Conservation (phyloP, 64 coral and sea anemone species). For the Montipora sp. region DNA sequence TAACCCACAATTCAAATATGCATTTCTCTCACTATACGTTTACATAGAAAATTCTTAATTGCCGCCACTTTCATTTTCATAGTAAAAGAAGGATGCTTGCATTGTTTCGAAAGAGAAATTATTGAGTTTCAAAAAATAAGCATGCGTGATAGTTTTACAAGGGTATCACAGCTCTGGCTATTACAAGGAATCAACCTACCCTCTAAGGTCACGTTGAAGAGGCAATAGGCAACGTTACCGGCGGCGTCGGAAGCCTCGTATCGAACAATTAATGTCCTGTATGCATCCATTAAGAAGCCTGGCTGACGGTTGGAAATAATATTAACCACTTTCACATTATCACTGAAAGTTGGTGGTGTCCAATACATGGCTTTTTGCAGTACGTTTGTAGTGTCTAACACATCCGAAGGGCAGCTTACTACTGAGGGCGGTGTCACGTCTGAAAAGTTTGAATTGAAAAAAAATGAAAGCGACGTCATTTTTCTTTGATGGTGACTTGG, state of each 20-base stretch:
- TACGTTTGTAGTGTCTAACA: slow-evolving; percentile 8
- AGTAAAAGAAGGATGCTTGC: no score
- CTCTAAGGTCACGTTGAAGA: slow-evolving; percentile 75
- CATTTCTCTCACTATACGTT: no score
- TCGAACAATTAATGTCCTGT: slow-evolving; percentile 79
- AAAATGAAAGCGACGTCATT: not conserved
- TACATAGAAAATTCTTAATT: no score
- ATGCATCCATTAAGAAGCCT: slow-evolving; percentile 70
- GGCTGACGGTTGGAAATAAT: slow-evolving; percentile 66
- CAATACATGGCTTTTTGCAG: slow-evolving; percentile 43
- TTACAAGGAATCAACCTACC: slow-evolving; percentile 23
- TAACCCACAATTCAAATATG: no score
- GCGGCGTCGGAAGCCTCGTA: slow-evolving; percentile 84
- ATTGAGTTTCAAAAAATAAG: no score
- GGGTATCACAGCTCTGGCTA: not conserved
- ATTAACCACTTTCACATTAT: slow-evolving; percentile 84
- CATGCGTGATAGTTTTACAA: no score
- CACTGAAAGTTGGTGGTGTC: slow-evolving; percentile 83
- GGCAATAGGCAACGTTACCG: slow-evolving; percentile 75
- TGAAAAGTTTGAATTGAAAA: not conserved
- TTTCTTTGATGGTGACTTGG: not conserved
- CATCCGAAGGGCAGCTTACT: slow-evolving; percentile 61
- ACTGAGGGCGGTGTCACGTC: slow-evolving; percentile 78
- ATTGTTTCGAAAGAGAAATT: no score
- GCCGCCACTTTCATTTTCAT: no score